Evolutionary conservation across 2,113 vertebrate genomes (phyloP), one percentile per base, ranked within the genome.

Genomic region (Nanorana parkeri): DNA sequence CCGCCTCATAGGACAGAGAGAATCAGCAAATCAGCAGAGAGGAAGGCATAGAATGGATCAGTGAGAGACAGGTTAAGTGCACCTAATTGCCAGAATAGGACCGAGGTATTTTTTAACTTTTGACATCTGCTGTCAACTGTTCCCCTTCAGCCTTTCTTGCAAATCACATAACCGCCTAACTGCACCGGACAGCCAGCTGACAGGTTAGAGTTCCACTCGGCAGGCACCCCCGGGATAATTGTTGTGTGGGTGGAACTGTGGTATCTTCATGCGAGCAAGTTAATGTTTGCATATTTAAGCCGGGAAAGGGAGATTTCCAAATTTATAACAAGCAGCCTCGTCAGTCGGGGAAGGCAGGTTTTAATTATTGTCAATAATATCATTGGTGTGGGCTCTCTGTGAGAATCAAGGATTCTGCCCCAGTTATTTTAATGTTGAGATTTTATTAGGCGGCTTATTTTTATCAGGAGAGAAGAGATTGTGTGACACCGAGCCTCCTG

Each of bases 271-370:
- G 26, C 23, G 0, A 41, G 23, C 60, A 20, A 86, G 84, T 84
- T 17, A 5, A 47, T 77, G 61, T 74, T 87, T 47, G 85, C 54
- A 26, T 61, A 61, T 81, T 84, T 78, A 79, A 76, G 82, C 74
- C 77, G 28, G 55, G 24, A 85, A 47, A n/a, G 71, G 5, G n/a
- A 56, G 76, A 58, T 77, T 29, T 3, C 10, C 24, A 86, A 68
- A 85, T 86, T 69, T 11, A 20, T 85, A 85, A 78, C 6, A 36
- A 58, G 0, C 3, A 56, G 2, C 21, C 41, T 76, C 83, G 29
- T 80, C 66, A 81, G 54, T 80, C 69, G 84, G 56, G 52, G n/a
- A 13, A 74, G 55, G 68, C 68, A 72, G 67, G 20, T 81, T 72
- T 75, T 80, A 68, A 68, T 66, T 26, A 28, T 29, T 69, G 58